Evolutionary conservation across 2,888 invertebrate species (phyloP), one percentile per base, ranked within the genome.

Genomic region (Lasius platythorax): DNA sequence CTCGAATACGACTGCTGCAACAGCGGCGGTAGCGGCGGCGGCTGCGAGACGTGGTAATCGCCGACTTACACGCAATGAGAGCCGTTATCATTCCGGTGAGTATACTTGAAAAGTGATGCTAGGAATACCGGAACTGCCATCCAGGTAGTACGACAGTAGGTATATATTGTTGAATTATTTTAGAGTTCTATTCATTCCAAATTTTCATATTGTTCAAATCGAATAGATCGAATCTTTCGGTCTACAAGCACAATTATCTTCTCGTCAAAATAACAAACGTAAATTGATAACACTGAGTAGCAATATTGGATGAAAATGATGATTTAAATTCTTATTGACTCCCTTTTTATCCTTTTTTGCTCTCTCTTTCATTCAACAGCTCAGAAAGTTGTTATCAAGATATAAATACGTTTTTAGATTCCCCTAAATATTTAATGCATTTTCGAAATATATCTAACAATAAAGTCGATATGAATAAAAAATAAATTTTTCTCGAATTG

Each of bases 21-120:
- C 63, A 23, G 78, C 78, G 58, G 79, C 58, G 79, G 79, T 70
- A 8, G 79, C 46, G 33, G 79, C 79, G 61, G 79, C 79, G 94
- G 96, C 95, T 95, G 96, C 96, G 95, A 97, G 97, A 93, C 96
- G 98, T 95, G 98, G 98, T 95, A 98, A 98, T 96, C 96, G 98
- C 89, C 96, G 98, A 92, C 97, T 99, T 93, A 99, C 99, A 91
- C 96, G 98, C 94, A 98, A 99, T 96, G 99, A 99, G 96, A 98
- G 98, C 96, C 97, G 99, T 94, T 99, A 98, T 96, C 99, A 99
- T 96, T 99, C 99, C 95, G 99, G 99, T 99, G 96, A 97, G 97
- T 96, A 93, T 89, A 73, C 23, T 28, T 66, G n/a, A 76, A 9
- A 50, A 40, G 15, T 40, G 37, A 46, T 74, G 40, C 4, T 66